Conservation (phyloP, 2,113 vertebrate species). For the Serilophus lunatus region DNA sequence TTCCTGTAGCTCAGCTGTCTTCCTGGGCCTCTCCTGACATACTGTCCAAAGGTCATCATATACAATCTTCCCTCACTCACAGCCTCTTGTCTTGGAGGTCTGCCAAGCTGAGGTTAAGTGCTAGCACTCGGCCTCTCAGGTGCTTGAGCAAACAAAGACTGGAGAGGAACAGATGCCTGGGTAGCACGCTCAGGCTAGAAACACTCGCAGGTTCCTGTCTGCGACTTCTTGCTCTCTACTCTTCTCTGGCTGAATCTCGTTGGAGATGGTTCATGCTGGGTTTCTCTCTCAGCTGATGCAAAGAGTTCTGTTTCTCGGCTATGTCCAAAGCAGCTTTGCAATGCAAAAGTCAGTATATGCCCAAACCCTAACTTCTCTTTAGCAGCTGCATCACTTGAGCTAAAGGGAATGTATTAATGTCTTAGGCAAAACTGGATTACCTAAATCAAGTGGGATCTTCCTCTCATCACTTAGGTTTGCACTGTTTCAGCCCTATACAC, state of each 20-base stretch:
- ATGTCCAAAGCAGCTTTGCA: neutral
- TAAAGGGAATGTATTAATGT: neutral
- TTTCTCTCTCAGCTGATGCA: neutral
- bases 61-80: neutral
- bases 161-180: neutral
- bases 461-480: neutral
- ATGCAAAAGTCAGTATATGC: neutral
- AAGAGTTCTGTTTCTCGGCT: neutral
- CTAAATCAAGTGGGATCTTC: neutral
- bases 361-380: neutral
- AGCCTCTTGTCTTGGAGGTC: constrained; percentile 7
- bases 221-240: neutral
- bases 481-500: neutral
- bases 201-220: neutral
- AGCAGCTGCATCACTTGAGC: neutral
- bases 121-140: constrained; percentile 38
- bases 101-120: constrained; percentile 17
- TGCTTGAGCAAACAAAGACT: constrained; percentile 46
- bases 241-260: neutral
- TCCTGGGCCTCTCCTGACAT: neutral
- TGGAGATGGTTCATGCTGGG: neutral
- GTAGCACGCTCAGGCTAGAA: neutral
- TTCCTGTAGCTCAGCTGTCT: constrained; percentile 35
- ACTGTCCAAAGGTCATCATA: constrained; percentile 33
- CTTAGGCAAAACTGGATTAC: neutral